Evolutionary conservation across 2,888 invertebrate genomes (phyloP), one percentile per base, ranked within the genome.

Genomic region (Drosophila multiciliata): DNA sequence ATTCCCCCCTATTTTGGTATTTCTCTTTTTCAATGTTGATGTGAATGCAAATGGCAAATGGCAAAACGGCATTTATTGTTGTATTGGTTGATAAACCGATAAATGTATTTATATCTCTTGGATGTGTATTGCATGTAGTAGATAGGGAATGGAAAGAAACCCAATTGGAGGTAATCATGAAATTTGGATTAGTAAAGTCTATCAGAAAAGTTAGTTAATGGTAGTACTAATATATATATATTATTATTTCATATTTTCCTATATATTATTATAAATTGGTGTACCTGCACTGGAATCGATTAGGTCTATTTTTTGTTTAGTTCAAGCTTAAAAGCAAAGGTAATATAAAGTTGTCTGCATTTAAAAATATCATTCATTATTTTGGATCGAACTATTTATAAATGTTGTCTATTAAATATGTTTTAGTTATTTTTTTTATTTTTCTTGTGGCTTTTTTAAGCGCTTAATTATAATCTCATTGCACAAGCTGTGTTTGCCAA

Each of bases 31-130:
- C 17, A 32, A 12, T 52, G 40, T 52, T 38, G 45, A 45, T 32
- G 32, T 61, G 60, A 74, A 74, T 76, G 75, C 75, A 75, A 74
- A 76, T 75, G 78, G 75, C 75, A 75, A 74, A 76, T 75, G 78
- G 36, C 50, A 58, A 70, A 64, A 57, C 58, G 42, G 23, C 23
- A 38, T 23, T 36, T 29, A 29, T 54, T 38, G 8, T 17, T 50
- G 40, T 57, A 35, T 45, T n/a, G 12, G 17, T 40, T 49, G n/a
- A 26, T 58, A 11, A 23, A 15, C 12, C 35, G 36, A 50, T 69
- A 45, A 35, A 15, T 15, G n/a, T 36, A 48, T 49, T 33, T 59
- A 45, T 66, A 57, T 62, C 73, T 48, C 42, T 42, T 62, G 58
- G 50, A 61, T 73, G 48, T 63, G 17, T 59, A 38, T 26, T 33